Conservation (phyloP, 2,888 invertebrate genomes). For the Crocallis elinguaria region DNA sequence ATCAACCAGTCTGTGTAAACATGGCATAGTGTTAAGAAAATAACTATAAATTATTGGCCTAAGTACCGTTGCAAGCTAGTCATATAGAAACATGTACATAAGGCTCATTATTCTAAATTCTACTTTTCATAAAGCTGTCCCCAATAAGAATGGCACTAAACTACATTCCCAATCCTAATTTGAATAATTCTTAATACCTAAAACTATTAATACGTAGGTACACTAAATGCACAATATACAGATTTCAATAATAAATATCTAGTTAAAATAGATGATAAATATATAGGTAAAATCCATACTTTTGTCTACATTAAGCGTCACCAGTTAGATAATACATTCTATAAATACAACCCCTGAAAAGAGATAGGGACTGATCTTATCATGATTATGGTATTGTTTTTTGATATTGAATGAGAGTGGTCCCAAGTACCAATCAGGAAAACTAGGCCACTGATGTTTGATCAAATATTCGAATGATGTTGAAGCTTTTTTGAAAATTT, state of each 20-base stretch:
- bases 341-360: slow-evolving; percentile 69
- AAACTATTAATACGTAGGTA: slow-evolving; percentile 56
- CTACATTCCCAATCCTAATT: slow-evolving; percentile 52
- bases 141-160: slow-evolving; percentile 77
- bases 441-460: slow-evolving; percentile 66
- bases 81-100: slow-evolving; percentile 61
- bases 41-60: slow-evolving; percentile 33
- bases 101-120: slow-evolving; percentile 68
- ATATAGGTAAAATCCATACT: slow-evolving; percentile 76
- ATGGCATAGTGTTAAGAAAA: slow-evolving; percentile 2
- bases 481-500: slow-evolving; percentile 44
- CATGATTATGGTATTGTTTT: slow-evolving; percentile 74
- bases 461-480: slow-evolving; percentile 24
- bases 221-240: slow-evolving; percentile 79
- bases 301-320: slow-evolving; percentile 81
- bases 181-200: slow-evolving; percentile 46
- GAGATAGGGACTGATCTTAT: slow-evolving; percentile 67
- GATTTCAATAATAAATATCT: slow-evolving; percentile 63
- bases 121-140: slow-evolving; percentile 88
- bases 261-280: slow-evolving; percentile 69
- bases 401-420: slow-evolving; percentile 80
- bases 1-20: not conserved
- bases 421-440: slow-evolving; percentile 76
- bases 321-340: slow-evolving; percentile 59
- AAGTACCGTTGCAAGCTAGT: slow-evolving; percentile 54